Conservation (phyloP, 1,140 invertebrate genomes). For the Lutraria rhynchaena region DNA sequence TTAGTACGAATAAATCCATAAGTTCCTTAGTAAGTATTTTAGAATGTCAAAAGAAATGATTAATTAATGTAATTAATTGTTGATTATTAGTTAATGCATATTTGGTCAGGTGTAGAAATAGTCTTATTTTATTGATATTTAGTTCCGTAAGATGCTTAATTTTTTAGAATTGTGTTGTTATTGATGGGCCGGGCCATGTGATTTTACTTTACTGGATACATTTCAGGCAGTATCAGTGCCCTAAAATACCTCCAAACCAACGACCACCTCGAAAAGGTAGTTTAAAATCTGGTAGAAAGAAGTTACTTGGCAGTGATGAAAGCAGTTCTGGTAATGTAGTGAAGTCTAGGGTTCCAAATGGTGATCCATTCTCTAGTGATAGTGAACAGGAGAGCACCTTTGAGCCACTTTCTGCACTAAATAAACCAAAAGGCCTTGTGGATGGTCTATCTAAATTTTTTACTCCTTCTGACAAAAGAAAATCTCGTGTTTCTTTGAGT, state of each 20-base stretch:
- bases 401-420: conserved; percentile 73
- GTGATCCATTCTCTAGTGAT: conserved; percentile 70
- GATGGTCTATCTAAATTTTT: conserved; percentile 82
- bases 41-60: too few relatives aligned
- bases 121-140: too few relatives aligned
- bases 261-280: conserved; percentile 57
- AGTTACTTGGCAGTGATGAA: conserved; percentile 43
- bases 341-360: conserved; percentile 48
- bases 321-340: conserved; percentile 69
- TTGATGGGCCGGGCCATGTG: too few relatives aligned
- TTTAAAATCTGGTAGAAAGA: conserved; percentile 52
- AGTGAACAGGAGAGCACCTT: conserved; percentile 72
- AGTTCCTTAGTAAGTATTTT: too few relatives aligned
- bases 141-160: too few relatives aligned
- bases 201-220: too few relatives aligned
- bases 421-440: conserved; percentile 80
- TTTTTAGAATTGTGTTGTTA: too few relatives aligned
- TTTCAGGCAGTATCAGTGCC: conserved; percentile 68
- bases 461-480: conserved; percentile 81
- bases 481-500: conserved; percentile 80
- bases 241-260: conserved; percentile 62
- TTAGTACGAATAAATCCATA: too few relatives aligned
- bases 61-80: too few relatives aligned
- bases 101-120: too few relatives aligned
- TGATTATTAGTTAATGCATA: too few relatives aligned